Percentiles rank a stretch among this genome's conserved stretches.
Conservation (phyloP, 92 coral and sea anemone species). For the Bergia puertoricense region DNA sequence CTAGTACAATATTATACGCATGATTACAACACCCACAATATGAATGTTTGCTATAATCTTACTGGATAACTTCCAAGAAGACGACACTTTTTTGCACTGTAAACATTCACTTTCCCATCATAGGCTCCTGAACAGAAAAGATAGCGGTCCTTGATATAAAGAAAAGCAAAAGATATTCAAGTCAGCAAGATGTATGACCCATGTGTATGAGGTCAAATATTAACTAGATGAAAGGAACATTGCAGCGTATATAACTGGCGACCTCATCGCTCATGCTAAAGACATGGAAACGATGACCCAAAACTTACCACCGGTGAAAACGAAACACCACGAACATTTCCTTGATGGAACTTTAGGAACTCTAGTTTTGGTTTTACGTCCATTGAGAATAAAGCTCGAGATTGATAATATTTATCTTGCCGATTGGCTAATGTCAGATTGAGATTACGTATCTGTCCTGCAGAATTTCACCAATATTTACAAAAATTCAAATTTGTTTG, state of each 20-base stretch:
- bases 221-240: no score
- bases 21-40: no score
- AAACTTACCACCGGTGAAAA: constrained; percentile 86
- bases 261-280: no score
- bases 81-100: constrained; percentile 85
- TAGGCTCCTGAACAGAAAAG: constrained; percentile 91
- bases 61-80: constrained; percentile 87
- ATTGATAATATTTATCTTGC: background rate
- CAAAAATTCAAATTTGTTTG: background rate
- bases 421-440: no score
- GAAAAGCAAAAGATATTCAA: background rate
- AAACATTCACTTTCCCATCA: constrained; percentile 86
- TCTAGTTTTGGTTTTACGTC: constrained; percentile 71
- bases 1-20: no score
- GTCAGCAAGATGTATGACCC: background rate
- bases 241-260: background rate
- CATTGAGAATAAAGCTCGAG: constrained; percentile 38
- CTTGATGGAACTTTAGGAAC: constrained; percentile 81
- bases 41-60: background rate
- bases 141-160: constrained; percentile 73
- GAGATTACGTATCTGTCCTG: background rate
- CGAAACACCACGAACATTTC: constrained; percentile 85
- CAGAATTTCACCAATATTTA: background rate
- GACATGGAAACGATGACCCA: background rate
- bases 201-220: no score